phyloP scores from a whole-genome alignment of 2,797 vertebrate genomes.

The Myiothlypis chrysogaster region DNA sequence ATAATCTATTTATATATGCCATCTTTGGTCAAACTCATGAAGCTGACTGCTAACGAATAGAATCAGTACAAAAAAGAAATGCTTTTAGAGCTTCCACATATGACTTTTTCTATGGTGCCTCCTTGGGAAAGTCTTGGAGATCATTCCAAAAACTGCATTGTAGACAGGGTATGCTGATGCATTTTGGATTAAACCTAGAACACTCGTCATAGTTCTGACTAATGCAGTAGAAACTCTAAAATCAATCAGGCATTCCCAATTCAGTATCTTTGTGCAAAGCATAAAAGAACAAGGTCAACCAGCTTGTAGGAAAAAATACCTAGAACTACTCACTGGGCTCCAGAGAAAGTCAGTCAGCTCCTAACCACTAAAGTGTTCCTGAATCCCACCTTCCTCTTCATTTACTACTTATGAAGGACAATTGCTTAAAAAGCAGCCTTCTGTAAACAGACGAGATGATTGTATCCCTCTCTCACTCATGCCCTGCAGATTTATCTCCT shows the following conservation, averaged over 20 bases:
- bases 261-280: not conserved
- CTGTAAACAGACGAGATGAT: not conserved
- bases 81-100: not conserved
- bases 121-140: not conserved
- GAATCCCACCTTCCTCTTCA: not conserved
- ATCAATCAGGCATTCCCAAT: not conserved
- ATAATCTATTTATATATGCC: not conserved
- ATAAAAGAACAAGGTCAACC: not conserved
- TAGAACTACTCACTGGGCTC: not conserved
- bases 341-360: not conserved
- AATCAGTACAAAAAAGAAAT: not conserved
- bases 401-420: not conserved
- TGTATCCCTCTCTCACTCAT: not conserved
- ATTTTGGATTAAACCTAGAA: not conserved
- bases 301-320: not conserved
- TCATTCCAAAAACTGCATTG: not conserved
- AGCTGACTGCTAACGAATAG: not conserved
- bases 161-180: not conserved
- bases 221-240: not conserved
- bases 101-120: rapidly evolving
- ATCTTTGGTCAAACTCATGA: not conserved
- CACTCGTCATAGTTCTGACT: not conserved
- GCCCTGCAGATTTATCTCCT: not conserved
- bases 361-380: not conserved
- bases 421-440: not conserved